These are phyloP conservation scores for Osmoderma eremita DNA, from an alignment of 2,888 invertebrate genomes.

Conservation along the genomic window DNA sequence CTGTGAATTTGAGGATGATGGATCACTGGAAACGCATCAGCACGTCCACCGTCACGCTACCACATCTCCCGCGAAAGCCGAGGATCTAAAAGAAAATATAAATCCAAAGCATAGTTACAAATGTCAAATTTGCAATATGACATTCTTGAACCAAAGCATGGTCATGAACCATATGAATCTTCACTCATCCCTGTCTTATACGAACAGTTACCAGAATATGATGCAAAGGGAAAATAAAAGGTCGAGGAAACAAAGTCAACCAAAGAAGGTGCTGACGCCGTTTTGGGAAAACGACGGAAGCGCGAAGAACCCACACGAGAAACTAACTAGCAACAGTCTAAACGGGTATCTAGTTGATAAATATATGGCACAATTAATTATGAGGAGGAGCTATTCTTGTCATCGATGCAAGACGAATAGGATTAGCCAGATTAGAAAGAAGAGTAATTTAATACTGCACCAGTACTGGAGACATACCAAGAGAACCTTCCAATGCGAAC, in stretches of 20 bases:
- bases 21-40: slow-evolving; percentile 65
- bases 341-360: slow-evolving; percentile 58
- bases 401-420: slow-evolving; percentile 59
- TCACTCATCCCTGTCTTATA: slow-evolving; percentile 61
- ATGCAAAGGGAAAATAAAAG: slow-evolving; percentile 54
- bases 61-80: slow-evolving; percentile 65
- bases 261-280: slow-evolving; percentile 63
- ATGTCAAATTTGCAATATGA: slow-evolving; percentile 64
- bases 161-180: slow-evolving; percentile 66
- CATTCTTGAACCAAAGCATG: slow-evolving; percentile 62
- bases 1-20: slow-evolving; percentile 67
- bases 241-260: slow-evolving; percentile 66
- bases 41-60: slow-evolving; percentile 63
- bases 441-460: slow-evolving; percentile 64
- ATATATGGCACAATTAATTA: slow-evolving; percentile 60
- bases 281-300: slow-evolving; percentile 59
- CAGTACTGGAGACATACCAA: slow-evolving; percentile 65
- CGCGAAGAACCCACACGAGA: slow-evolving; percentile 55
- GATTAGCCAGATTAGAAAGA: slow-evolving; percentile 64
- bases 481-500: slow-evolving; percentile 63
- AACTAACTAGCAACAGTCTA: slow-evolving; percentile 51
- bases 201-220: slow-evolving; percentile 55
- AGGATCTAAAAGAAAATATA: slow-evolving; percentile 62
- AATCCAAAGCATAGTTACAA: slow-evolving; percentile 62
- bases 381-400: slow-evolving; percentile 58